Percentiles rank a stretch among this genome's conserved stretches.
phyloP scores from a whole-genome alignment of 2,113 vertebrate genomes.

The Atractosteus spatula region DNA sequence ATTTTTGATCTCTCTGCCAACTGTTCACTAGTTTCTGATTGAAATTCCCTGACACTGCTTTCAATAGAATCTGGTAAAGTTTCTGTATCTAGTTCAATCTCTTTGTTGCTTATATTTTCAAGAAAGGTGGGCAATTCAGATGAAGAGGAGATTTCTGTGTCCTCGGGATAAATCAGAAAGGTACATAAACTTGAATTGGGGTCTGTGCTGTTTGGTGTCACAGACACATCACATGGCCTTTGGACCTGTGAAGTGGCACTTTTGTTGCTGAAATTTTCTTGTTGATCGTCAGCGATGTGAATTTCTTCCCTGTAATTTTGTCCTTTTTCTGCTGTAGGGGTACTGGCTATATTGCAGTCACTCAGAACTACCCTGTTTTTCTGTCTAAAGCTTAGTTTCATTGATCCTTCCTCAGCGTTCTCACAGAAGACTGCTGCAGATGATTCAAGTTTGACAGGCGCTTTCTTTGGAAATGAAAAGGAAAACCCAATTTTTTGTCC shows the following conservation, averaged over 20 bases:
- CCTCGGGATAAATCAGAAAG: slow-evolving; percentile 38
- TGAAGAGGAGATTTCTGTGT: slow-evolving; percentile 19
- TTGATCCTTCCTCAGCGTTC: slow-evolving; percentile 64
- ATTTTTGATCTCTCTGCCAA: neutral
- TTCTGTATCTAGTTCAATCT: slow-evolving; percentile 23
- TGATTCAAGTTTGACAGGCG: slow-evolving; percentile 75
- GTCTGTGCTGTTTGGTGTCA: slow-evolving; percentile 31
- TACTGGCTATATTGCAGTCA: slow-evolving; percentile 46
- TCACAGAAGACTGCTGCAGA: slow-evolving; percentile 83
- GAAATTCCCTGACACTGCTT: slow-evolving; percentile 12
- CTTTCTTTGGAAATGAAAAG: slow-evolving; percentile 84
- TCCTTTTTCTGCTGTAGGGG: slow-evolving; percentile 46
- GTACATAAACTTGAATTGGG: slow-evolving; percentile 37
- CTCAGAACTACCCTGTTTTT: slow-evolving; percentile 65
- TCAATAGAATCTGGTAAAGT: slow-evolving; percentile 24
- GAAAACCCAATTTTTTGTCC: slow-evolving; percentile 77
- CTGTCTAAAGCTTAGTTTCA: slow-evolving; percentile 52
- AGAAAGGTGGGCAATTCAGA: slow-evolving; percentile 23
- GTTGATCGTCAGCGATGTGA: slow-evolving; percentile 25
- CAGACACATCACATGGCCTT: slow-evolving; percentile 38
- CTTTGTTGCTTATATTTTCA: slow-evolving; percentile 13
- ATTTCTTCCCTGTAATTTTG: slow-evolving; percentile 51
- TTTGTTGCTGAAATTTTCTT: slow-evolving; percentile 36
- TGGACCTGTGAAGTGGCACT: slow-evolving; percentile 35
- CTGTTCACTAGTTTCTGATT: slow-evolving; percentile 9